Base-by-base conservation (phyloP, 2,797 vertebrate species). In the Decapterus maruadsi region DNA sequence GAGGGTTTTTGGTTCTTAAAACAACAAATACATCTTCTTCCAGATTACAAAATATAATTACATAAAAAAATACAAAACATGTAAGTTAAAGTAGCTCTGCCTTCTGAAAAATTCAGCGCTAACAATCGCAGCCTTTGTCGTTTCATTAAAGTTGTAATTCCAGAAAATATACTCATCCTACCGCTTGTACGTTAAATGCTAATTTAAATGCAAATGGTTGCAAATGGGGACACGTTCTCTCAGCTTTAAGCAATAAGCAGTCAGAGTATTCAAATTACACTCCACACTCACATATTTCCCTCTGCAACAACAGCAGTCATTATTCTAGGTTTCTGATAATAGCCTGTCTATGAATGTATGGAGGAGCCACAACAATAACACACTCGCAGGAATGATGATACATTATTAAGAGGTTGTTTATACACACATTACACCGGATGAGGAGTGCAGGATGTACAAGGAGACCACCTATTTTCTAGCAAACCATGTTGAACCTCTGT, bases 281-380 rank as follows among this genome's bases (percentile, higher is more conserved):
- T 68, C 46, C 58, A 67, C 26, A 26, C 26, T 54, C 36, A 51
- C 58, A 77, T 26, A 69, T 60, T 75, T 43, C 20, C 31, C 71
- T 55, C 40, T 56, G 48, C 48, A 66, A 81, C 40, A 79, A 71
- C 26, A 26, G 26, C 57, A 51, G 50, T 17, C 74, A 76, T 74
- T 83, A 83, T 66, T 73, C 29, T 42, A 8, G 40, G 50, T 56
- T 80, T 79, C 57, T 80, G 76, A 75, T 83, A 72, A 86, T 14
- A 85, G 55, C 65, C 68, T 26, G 58, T 63, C 75, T 68, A 61
- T 69, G 71, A 80, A 80, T 60, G 77, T 46, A 75, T 38, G 46
- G 64, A 83, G 51, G 55, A 70, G 61, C 45, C 58, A 60, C 20
- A 54, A 77, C 64, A 85, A 72, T 29, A 75, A 81, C 56, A 79